A percentile compares a stretch with the other conserved stretches of the same genome.
Evolutionary conservation across 2,888 invertebrate species (phyloP).

Genomic region (Temnothorax ravouxi): DNA sequence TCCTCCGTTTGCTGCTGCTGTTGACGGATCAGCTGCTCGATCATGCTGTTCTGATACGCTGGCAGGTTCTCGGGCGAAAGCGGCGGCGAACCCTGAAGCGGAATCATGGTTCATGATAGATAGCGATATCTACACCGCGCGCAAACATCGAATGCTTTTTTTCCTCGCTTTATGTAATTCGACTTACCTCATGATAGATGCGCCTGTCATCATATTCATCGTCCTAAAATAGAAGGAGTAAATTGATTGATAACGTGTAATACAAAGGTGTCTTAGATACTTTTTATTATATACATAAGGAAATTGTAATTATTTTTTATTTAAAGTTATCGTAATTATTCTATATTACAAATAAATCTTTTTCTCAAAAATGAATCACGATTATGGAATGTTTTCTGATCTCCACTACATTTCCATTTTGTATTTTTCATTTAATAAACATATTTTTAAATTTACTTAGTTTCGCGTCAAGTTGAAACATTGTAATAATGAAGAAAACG

Average conservation of each 20-base stretch:
- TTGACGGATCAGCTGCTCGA: slow-evolving; percentile 87
- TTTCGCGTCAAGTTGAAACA: not conserved
- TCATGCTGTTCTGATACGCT: slow-evolving; percentile 87
- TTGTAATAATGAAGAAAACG: slow-evolving; percentile 32
- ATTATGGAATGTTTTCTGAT: not conserved
- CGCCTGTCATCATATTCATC: slow-evolving; percentile 84
- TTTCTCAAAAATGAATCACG: not conserved
- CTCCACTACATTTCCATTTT: not conserved
- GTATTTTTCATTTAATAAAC: not conserved
- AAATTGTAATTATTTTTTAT: not conserved
- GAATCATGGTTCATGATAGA: slow-evolving; percentile 48
- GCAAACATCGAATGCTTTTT: slow-evolving; percentile 17
- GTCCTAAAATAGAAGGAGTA: slow-evolving; percentile 76
- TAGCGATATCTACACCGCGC: slow-evolving; percentile 14
- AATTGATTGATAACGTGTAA: slow-evolving; percentile 29
- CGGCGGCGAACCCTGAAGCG: slow-evolving; percentile 79
- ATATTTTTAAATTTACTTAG: slow-evolving; percentile 4
- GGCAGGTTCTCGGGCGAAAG: slow-evolving; percentile 82
- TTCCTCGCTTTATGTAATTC: not conserved
- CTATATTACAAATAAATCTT: not conserved
- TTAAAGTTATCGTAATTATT: not conserved
- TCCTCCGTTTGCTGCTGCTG: slow-evolving; percentile 82
- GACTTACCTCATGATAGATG: slow-evolving; percentile 82
- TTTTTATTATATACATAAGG: not conserved
- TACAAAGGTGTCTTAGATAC: not conserved